Percentiles rank a stretch among this genome's conserved stretches.
These are phyloP conservation scores for Mus minutoides DNA, from an alignment of 2,797 vertebrate species.

Conservation along the genomic window DNA sequence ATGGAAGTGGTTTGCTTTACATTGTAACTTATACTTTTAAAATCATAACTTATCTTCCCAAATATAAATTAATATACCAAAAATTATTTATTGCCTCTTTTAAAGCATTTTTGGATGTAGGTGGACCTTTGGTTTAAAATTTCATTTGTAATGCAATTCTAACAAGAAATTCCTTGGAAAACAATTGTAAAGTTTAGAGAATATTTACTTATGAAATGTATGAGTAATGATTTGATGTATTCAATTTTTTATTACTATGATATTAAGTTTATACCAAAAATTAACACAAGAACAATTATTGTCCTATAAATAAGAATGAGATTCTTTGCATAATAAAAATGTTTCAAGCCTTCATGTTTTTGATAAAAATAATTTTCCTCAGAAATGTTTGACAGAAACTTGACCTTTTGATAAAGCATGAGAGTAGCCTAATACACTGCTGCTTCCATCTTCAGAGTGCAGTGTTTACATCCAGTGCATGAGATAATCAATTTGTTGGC, in stretches of 20 bases:
- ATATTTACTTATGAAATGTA: background rate
- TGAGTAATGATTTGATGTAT: background rate
- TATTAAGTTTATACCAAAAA: background rate
- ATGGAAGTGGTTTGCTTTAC: background rate
- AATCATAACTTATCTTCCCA: background rate
- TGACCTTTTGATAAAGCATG: background rate
- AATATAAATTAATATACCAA: background rate
- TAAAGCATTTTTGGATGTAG: background rate
- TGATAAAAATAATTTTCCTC: background rate
- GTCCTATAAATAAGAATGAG: background rate
- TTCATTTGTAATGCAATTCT: background rate
- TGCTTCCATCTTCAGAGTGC: background rate
- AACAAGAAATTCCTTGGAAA: background rate
- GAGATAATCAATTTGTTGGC: background rate
- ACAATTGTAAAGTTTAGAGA: background rate
- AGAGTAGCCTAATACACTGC: too few relatives aligned
- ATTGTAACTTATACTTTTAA: background rate
- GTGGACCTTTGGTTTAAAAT: background rate
- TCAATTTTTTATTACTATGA: background rate
- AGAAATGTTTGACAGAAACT: background rate
- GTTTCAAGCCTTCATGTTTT: background rate
- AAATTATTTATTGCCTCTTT: background rate
- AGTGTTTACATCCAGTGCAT: background rate
- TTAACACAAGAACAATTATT: background rate
- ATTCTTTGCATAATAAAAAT: background rate